Base-by-base conservation (phyloP, 2,888 invertebrate genomes). In the Nezara viridula region DNA sequence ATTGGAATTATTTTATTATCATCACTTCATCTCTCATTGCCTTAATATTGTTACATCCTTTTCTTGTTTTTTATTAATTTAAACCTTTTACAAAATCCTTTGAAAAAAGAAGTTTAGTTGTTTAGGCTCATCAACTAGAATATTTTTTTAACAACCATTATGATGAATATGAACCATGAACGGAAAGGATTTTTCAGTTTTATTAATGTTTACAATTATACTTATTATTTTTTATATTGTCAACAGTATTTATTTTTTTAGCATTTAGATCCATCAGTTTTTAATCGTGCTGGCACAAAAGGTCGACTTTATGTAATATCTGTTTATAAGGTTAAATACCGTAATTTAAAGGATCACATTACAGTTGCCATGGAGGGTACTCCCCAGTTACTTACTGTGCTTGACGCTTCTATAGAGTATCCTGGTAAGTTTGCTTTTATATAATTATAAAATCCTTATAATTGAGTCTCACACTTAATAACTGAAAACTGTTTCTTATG, bases 291-390 rank as follows among this genome's bases (percentile, higher is more conserved):
- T 49, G 86, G 86, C 19, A 86, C 50, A 6, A 86, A 49, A n/a
- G 86, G 86, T 32, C 86, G 86, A 4, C 16, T 3, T 6, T 86
- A 86, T 50, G 12, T 9, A 2, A 47, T 19, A 27, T 47, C 86
- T 40, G 86, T 86, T 16, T 86, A 86, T 49, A 86, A 86, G n/a
- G 12, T 86, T 9, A 47, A 49, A 32, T n/a, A 86, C 49, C 40
- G 86, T 12, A 32, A 50, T 32, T 47, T 47, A 49, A 27, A 47
- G 47, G 50, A 47, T 24, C 86, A 86, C 24, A 86, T 86, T 32
- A 32, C 86, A 32, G 86, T 86, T 32, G 86, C 50, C 9, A 47
- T 86, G 86, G 86, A 86, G 47, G 86, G 86, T 7, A 44, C 86
- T 7, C 86, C 86, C 21, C 86, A 37, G 19, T 19, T 86, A 47